phyloP scores from a whole-genome alignment of 1,140 invertebrate species.

The Carcinoscorpius rotundicauda region DNA sequence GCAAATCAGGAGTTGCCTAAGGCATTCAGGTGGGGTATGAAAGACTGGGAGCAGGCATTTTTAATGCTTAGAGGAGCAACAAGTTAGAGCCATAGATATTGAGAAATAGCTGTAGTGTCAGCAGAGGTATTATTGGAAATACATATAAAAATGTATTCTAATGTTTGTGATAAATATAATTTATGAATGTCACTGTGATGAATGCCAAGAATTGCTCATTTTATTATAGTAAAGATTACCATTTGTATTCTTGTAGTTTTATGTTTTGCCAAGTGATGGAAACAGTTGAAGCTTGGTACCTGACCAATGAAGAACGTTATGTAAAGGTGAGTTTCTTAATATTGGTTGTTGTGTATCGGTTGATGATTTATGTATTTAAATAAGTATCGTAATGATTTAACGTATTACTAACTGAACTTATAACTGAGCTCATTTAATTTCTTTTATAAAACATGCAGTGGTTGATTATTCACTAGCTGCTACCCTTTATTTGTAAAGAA shows the following conservation, averaged over 20 bases:
- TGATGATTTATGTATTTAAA: too few species aligned
- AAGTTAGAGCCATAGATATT: too few species aligned
- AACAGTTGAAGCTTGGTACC: constrained; percentile 55
- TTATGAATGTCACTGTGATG: background rate
- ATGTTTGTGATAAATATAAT: too few species aligned
- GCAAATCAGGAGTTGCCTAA: too few species aligned
- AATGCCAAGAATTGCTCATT: background rate
- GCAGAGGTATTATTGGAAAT: constrained; percentile 10
- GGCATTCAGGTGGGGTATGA: too few species aligned
- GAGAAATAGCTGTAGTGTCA: too few species aligned
- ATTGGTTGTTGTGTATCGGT: too few species aligned
- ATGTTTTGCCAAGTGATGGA: constrained; percentile 59
- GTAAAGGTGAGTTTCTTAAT: constrained; percentile 10
- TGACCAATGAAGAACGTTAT: constrained; percentile 36
- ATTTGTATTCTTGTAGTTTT: constrained; percentile 39
- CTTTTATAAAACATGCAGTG: background rate
- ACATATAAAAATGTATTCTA: constrained; percentile 5
- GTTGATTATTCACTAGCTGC: too few species aligned
- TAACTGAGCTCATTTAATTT: background rate
- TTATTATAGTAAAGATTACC: constrained; percentile 6
- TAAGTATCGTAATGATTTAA: background rate
- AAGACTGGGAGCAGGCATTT: too few species aligned
- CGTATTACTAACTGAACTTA: background rate
- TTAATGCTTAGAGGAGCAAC: too few species aligned
- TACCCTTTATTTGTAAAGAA: too few species aligned